Conservation (phyloP, 2,113 vertebrate species). For the Carassius gibelio region DNA sequence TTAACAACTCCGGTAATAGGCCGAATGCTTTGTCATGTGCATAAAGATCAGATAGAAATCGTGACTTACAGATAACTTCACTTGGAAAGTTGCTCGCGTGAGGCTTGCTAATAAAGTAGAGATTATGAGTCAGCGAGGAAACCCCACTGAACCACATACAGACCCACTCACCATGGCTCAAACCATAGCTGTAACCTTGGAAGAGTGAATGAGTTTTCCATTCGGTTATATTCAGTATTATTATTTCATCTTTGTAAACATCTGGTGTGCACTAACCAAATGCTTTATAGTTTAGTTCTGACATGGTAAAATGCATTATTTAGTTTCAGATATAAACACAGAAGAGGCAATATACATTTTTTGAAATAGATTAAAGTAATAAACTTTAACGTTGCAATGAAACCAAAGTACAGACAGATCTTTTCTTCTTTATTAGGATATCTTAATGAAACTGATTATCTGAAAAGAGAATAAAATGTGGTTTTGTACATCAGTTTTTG, state of each 20-base stretch:
- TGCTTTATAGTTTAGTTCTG: not conserved
- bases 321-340: not conserved
- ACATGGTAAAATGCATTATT: not conserved
- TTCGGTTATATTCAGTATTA: not conserved
- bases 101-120: not conserved
- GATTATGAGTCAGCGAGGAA: not conserved
- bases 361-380: not conserved
- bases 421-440: not conserved
- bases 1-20: not conserved
- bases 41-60: not conserved
- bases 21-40: not conserved
- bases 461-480: too few species aligned
- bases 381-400: not conserved
- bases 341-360: too few species aligned
- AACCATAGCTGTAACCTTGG: constrained; percentile 36
- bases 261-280: not conserved
- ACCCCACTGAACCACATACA: not conserved
- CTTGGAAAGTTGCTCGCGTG: not conserved
- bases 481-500: not conserved
- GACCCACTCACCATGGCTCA: not conserved
- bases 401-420: not conserved
- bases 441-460: not conserved
- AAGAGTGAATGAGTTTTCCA: not conserved
- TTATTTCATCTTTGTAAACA: not conserved
- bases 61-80: not conserved